A percentile compares a stretch with the other conserved stretches of the same genome.
Conservation (phyloP, 2,113 vertebrate genomes). For the Lepisosteus osseus region DNA sequence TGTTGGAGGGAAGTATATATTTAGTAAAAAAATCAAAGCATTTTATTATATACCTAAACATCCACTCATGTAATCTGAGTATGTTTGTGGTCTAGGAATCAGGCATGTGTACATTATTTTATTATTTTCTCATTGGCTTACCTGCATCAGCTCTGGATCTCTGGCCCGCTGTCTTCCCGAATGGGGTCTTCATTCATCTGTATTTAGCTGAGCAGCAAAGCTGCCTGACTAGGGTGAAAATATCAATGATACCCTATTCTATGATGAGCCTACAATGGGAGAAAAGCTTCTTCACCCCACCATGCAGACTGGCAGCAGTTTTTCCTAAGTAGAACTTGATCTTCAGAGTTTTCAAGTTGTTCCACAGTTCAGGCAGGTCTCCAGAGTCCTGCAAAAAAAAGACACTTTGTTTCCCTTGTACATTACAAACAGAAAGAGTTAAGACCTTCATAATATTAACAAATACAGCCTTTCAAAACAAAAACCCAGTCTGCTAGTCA, state of each 20-base stretch:
- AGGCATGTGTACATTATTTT: too few relatives aligned
- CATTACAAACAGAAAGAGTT: too few relatives aligned
- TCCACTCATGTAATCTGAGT: too few relatives aligned
- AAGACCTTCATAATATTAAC: too few relatives aligned
- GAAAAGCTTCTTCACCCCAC: conserved; percentile 50
- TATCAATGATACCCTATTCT: conserved; percentile 48
- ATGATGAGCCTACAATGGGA: conserved; percentile 39
- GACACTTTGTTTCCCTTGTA: too few relatives aligned
- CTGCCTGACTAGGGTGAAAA: conserved; percentile 78
- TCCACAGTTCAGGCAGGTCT: neutral
- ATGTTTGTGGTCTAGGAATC: too few relatives aligned
- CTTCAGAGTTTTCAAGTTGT: neutral
- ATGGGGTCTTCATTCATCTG: conserved; percentile 99
- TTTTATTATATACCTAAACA: too few relatives aligned
- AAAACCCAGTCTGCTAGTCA: too few relatives aligned
- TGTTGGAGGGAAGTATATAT: too few relatives aligned
- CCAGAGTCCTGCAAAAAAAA: neutral
- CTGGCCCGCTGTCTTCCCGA: conserved; percentile 88
- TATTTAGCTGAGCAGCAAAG: conserved; percentile 85
- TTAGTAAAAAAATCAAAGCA: too few relatives aligned
- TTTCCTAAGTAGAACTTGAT: too few relatives aligned
- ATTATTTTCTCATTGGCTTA: conserved; percentile 41
- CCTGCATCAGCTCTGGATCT: conserved; percentile 95
- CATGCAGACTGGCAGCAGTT: conserved; percentile 39
- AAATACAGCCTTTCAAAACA: too few relatives aligned